A percentile compares a stretch with the other conserved stretches of the same genome.
These are phyloP conservation scores for Loxodonta africana DNA, from an alignment of 2,113 vertebrate genomes.

Conservation along the genomic window DNA sequence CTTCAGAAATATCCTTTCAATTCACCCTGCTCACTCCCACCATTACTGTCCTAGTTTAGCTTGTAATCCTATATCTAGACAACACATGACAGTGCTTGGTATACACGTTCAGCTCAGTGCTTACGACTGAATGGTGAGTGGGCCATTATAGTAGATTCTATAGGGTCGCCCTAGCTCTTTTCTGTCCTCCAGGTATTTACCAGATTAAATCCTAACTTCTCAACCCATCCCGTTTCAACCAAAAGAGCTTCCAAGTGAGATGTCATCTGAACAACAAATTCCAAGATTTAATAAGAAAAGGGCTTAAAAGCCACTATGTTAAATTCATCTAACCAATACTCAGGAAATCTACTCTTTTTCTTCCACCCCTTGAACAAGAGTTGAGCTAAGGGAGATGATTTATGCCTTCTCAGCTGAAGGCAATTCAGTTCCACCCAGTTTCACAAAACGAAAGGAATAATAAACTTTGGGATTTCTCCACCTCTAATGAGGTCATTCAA, in stretches of 20 bases:
- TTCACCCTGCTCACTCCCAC: not conserved
- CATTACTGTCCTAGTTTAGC: not conserved
- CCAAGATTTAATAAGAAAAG: not conserved
- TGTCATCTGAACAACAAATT: not conserved
- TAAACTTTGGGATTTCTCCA: not conserved
- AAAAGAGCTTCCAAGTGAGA: not conserved
- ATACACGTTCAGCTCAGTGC: not conserved
- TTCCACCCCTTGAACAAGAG: not conserved
- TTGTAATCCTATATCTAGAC: not conserved
- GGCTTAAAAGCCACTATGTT: not conserved
- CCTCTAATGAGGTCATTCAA: not conserved
- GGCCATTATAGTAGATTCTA: not conserved
- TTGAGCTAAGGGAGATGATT: not conserved
- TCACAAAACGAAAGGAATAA: not conserved
- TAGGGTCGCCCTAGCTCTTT: not conserved
- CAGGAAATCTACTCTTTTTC: not conserved
- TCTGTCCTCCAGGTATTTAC: not conserved
- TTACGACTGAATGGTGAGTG: not conserved
- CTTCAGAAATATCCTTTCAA: not conserved
- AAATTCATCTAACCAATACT: not conserved
- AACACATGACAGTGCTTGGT: not conserved
- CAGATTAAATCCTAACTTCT: slow-evolving; percentile 20
- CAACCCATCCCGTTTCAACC: not conserved
- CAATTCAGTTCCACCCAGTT: slow-evolving; percentile 23
- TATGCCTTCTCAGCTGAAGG: not conserved